Evolutionary conservation across 2,888 invertebrate species (phyloP), one percentile per base, ranked within the genome.

Genomic region (Ectemnius continuus): DNA sequence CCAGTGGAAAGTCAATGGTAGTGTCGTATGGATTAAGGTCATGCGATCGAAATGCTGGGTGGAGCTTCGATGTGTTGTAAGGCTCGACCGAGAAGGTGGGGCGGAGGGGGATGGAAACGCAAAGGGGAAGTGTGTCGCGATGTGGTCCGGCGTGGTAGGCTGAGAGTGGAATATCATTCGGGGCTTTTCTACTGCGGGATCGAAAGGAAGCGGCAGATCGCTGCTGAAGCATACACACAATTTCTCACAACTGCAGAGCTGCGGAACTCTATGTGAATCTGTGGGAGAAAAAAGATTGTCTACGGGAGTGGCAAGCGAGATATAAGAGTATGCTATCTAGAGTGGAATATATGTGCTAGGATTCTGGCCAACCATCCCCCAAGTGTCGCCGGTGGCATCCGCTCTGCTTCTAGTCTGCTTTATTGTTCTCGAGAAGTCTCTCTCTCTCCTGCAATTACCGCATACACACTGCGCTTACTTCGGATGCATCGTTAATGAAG

Each of bases 101-200:
- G 1, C 1, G 20, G 23, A 0, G 23, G 23, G 23, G 2, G 23
- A 0, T 23, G 23, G 52, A 45, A 46, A 18, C 36, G 46, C 20
- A 64, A 61, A 18, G 65, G 67, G 71, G 20, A 60, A 11, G 67
- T 67, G 58, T 52, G 28, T 62, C 59, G 45, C 56, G 67, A 64
- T 58, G 52, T 76, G 77, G 77, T 76, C 77, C 77, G 77, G 76
- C 77, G 77, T 77, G 77, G 62, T 62, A 62, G 62, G 62, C 48
- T 62, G 48, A 47, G 20, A 28, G 6, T 60, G 13, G 62, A 36
- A n/a, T 62, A 2, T 20, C 47, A 48, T 48, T 23, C 20, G 48
- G 62, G 47, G 18, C 8, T 36, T 36, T 23, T 36, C 36, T 18
- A 26, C 47, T 47, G 62, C 62, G 48, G 62, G 62, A 46, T 48